Conservation (phyloP, 2,113 vertebrate species). For the Aegotheles bennettii region DNA sequence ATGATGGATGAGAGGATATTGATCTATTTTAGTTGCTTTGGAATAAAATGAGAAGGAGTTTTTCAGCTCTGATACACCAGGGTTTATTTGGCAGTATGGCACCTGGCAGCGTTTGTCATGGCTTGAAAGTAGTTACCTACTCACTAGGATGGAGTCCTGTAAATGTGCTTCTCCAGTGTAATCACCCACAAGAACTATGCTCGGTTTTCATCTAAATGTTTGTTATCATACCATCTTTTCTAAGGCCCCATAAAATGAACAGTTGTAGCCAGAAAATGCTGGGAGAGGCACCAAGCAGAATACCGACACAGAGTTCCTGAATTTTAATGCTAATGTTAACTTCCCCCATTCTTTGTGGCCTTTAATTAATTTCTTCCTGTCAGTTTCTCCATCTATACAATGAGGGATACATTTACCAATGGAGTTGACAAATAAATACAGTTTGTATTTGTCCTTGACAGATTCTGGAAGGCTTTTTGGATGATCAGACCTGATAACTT, state of each 20-base stretch:
- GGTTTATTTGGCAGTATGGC: neutral
- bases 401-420: neutral
- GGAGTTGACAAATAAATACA: neutral
- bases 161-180: neutral
- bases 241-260: neutral
- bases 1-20: neutral
- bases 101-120: rapidly evolving
- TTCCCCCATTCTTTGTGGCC: neutral
- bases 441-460: neutral
- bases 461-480: neutral
- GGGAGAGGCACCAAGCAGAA: neutral
- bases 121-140: neutral
- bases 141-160: neutral
- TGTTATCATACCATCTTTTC: neutral
- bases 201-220: neutral
- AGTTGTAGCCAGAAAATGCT: neutral
- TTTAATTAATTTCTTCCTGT: neutral
- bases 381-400: neutral
- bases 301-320: neutral
- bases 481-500: neutral
- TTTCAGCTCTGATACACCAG: neutral
- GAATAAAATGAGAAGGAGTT: neutral
- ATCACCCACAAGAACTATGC: neutral
- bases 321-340: neutral
- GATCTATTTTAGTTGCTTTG: neutral